Evolutionary conservation across 2,888 invertebrate genomes (phyloP).

Genomic region (Zeuzera pyrina): DNA sequence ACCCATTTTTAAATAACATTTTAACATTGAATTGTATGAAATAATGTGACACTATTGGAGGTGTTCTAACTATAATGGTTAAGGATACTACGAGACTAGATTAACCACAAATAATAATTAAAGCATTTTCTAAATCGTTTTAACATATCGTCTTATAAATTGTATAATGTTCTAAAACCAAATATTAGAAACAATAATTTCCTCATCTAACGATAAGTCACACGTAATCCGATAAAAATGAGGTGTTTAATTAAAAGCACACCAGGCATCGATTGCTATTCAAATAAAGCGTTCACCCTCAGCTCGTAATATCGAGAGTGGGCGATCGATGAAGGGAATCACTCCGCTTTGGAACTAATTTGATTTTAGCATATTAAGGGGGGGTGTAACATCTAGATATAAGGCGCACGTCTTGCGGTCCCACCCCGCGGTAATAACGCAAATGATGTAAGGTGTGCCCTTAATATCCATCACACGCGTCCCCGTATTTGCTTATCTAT

Average conservation of each 20-base stretch:
- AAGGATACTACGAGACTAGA: too few species aligned
- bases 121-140: too few species aligned
- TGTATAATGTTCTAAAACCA: too few species aligned
- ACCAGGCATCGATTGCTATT: slow-evolving; percentile 24
- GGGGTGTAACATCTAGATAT: slow-evolving; percentile 60
- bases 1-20: too few species aligned
- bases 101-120: too few species aligned
- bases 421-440: slow-evolving; percentile 61
- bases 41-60: too few species aligned
- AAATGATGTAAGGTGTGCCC: slow-evolving; percentile 73
- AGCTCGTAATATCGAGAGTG: slow-evolving; percentile 47
- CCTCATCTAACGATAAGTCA: not conserved
- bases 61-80: too few species aligned
- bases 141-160: too few species aligned
- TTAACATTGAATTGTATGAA: too few species aligned
- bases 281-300: slow-evolving; percentile 37
- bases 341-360: slow-evolving; percentile 70
- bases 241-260: slow-evolving; percentile 36
- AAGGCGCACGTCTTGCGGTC: slow-evolving; percentile 61
- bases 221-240: slow-evolving; percentile 18
- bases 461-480: slow-evolving; percentile 72
- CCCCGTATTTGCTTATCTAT: slow-evolving; percentile 72
- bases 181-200: slow-evolving; percentile 3
- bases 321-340: slow-evolving; percentile 63
- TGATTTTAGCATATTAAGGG: slow-evolving; percentile 73